Evolutionary conservation across 2,797 vertebrate genomes (phyloP).

Genomic region (Threskiornis aethiopicus): DNA sequence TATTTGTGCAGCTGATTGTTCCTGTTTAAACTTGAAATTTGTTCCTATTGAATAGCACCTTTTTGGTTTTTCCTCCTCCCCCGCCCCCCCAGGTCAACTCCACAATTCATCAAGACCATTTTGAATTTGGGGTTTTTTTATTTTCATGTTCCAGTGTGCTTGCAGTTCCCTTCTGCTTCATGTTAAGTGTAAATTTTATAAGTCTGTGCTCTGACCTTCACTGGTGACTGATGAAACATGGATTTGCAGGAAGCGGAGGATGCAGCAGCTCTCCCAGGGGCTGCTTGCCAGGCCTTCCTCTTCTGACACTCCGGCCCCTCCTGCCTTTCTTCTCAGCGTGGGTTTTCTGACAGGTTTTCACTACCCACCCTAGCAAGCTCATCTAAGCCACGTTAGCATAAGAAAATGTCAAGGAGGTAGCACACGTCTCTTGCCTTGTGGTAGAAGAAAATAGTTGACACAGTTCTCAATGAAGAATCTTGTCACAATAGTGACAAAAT

Average conservation of each 20-base stretch:
- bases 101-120: background rate
- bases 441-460: background rate
- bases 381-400: background rate
- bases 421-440: background rate
- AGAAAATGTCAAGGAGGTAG: background rate
- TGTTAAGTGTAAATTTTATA: background rate
- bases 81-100: background rate
- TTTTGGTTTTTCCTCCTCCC: background rate
- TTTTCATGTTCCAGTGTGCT: background rate
- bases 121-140: background rate
- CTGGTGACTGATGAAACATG: accelerated
- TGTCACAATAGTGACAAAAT: background rate
- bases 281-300: background rate
- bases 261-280: background rate
- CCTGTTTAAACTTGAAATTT: background rate
- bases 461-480: background rate
- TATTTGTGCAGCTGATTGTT: background rate
- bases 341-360: background rate
- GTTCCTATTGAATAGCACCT: background rate
- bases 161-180: background rate
- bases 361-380: background rate
- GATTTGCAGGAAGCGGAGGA: background rate
- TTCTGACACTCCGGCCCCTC: background rate
- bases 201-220: background rate
- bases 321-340: background rate